Evolutionary conservation across 2,797 vertebrate genomes (phyloP).

Genomic region (Phataginus tricuspis): DNA sequence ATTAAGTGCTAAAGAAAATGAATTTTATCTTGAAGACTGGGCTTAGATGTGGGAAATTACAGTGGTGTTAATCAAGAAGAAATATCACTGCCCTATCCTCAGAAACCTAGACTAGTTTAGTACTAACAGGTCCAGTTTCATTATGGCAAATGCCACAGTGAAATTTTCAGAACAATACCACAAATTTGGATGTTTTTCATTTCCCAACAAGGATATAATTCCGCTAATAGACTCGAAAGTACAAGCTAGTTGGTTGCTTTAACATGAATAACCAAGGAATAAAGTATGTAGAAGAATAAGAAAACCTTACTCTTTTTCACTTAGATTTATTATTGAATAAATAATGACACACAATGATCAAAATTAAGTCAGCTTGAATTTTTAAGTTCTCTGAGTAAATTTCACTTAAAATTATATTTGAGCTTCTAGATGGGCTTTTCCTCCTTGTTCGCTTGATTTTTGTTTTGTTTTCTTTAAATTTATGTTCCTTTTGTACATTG

Average conservation of each 20-base stretch:
- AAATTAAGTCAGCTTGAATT: not conserved
- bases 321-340: not conserved
- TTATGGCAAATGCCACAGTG: not conserved
- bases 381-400: not conserved
- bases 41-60: not conserved
- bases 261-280: not conserved
- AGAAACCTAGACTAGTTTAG: not conserved
- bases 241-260: not conserved
- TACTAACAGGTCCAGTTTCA: not conserved
- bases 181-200: not conserved
- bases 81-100: not conserved
- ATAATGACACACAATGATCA: not conserved
- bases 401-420: conserved; percentile 39
- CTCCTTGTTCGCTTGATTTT: not conserved
- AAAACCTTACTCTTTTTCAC: not conserved
- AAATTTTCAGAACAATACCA: not conserved
- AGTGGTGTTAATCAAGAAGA: not conserved
- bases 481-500: conserved; percentile 43
- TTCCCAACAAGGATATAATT: not conserved
- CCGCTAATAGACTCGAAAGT: not conserved
- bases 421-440: not conserved
- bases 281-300: not conserved
- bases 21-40: conserved; percentile 37
- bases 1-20: conserved; percentile 39
- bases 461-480: conserved; percentile 64